Evolutionary conservation across 2,888 invertebrate species (phyloP), one percentile per base, ranked within the genome.

Genomic region (Cephus runcator): DNA sequence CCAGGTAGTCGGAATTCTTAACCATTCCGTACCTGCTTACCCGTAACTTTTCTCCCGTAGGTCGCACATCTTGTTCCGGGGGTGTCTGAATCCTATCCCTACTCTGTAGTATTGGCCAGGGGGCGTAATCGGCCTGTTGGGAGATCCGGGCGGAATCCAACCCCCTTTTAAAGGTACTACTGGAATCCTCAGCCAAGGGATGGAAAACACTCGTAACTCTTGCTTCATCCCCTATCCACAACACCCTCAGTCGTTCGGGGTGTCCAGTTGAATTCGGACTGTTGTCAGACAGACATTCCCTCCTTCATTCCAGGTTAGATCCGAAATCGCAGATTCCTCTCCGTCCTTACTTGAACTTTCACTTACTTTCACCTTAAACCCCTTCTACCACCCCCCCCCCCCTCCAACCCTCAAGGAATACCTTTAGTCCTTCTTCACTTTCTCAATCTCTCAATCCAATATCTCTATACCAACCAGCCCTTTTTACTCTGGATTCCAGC

Each of bases 41-140:
- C 78, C 71, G 73, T 78, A 78, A 78, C 75, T 78, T 75, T 78
- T 76, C 78, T 40, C 31, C 23, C 34, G 56, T 36, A 31, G 76
- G 78, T 78, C 78, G 56, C 78, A 78, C 40, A 75, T 78, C 78
- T 78, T 78, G 74, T 76, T 34, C 34, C 23, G 3, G 33, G 31
- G 34, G 33, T 30, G 35, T 36, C 36, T 23, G 71, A 75, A 75
- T 34, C 73, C 75, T 34, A 15, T 15, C 71, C 35, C n/a, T 35
- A 12, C 40, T 12, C 9, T 15, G 40, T 40, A 40, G 40, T 15
- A 40, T 40, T 15, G 40, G 40, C 4, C 36, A 34, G 75, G 77
- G 75, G 77, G 73, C 81, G 83, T 86, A 87, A 88, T 87, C 86
- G 86, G 82, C 81, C 87, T 85, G 82, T 76, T 79, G 86, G 87